phyloP scores from a whole-genome alignment of 2,113 vertebrate genomes.

The Orcinus orca region DNA sequence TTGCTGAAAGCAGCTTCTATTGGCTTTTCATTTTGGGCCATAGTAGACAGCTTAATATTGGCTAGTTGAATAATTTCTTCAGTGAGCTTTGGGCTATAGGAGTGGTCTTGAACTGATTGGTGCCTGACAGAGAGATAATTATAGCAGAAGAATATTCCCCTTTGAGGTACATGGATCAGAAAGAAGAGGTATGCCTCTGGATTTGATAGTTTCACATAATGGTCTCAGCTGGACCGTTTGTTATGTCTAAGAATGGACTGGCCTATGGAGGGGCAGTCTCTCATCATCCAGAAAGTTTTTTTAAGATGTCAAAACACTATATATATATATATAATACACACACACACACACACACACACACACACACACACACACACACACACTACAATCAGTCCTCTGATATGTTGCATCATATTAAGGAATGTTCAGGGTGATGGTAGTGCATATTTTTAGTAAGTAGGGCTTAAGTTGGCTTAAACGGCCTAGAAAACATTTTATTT shows the following conservation, averaged over 20 bases:
- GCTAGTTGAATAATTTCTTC: not conserved
- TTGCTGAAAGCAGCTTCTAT: not conserved
- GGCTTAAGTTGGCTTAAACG: not conserved
- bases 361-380: not conserved
- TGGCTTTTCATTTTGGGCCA: not conserved
- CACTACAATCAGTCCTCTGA: not conserved
- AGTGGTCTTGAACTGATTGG: not conserved
- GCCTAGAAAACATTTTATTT: not conserved
- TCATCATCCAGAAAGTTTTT: not conserved
- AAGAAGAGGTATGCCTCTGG: not conserved
- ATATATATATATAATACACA: not conserved
- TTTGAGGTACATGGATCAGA: not conserved
- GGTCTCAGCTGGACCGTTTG: not conserved
- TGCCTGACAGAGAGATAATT: not conserved
- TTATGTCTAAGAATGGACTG: not conserved
- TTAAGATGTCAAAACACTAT: not conserved
- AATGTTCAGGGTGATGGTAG: not conserved
- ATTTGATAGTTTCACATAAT: not conserved
- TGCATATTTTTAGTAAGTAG: not conserved
- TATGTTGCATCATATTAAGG: not conserved
- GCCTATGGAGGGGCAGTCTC: not conserved
- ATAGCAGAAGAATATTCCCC: not conserved
- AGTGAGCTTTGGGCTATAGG: not conserved
- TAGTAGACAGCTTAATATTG: not conserved
- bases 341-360: rapidly evolving